Evolutionary conservation across 2,113 vertebrate genomes (phyloP), one percentile per base, ranked within the genome.

Genomic region (Deroptyus accipitrinus): DNA sequence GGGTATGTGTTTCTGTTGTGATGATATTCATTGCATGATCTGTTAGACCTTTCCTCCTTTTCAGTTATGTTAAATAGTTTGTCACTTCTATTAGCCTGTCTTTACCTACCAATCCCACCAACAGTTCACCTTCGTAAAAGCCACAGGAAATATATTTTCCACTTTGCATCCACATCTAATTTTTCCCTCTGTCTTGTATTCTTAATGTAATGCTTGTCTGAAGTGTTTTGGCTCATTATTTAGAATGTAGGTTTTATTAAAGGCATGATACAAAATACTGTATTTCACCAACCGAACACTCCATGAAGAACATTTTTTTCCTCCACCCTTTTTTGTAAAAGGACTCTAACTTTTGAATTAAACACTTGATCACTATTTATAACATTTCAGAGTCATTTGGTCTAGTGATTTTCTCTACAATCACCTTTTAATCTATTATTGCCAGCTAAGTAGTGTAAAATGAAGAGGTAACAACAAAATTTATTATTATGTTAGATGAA

Each of bases 31-130:
- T 44, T 5, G 1, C 31, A 67, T 49, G 28, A 63, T 51, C 11
- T 76, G 46, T 46, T 90, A 85, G 57, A 79, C 31, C 8, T 85
- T 72, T 92, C 67, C 55, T 87, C 17, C 28, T 48, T 79, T 93
- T 75, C 31, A 59, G 27, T 54, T 81, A 46, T 17, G 5, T 75
- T 54, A 72, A 74, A 55, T 63, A 85, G 18, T 59, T 92, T 73
- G 25, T 85, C 8, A 30, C 3, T 59, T 87, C 52, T 85, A 64
- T 72, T 33, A 83, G 17, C 18, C 41, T 72, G 4, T 75, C 41
- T 77, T 63, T 73, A 91, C 74, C 18, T 92, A 44, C 66, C 61
- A 87, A 7, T 75, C 22, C 37, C 61, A 67, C n/a, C 42, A 79
- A 33, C 13, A 79, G 9, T 13, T 90, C 48, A 79, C 13, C 19